phyloP scores from a whole-genome alignment of 2,113 vertebrate genomes.

The Bubo scandiacus region DNA sequence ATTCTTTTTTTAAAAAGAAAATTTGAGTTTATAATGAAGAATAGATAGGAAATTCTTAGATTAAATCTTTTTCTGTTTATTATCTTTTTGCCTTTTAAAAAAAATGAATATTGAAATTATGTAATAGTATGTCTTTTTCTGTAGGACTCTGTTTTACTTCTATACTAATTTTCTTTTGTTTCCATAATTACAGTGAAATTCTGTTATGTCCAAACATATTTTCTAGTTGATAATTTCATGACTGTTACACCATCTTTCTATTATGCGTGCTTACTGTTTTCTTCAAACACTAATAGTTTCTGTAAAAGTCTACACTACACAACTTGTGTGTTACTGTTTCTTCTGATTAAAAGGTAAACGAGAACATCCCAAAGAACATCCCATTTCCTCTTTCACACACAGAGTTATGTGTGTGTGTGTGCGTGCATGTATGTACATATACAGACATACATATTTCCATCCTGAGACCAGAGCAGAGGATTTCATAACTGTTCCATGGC shows the following conservation, averaged over 20 bases:
- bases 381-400: neutral
- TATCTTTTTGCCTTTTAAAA: neutral
- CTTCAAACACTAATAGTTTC: neutral
- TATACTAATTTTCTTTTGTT: neutral
- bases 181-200: neutral
- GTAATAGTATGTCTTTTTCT: neutral
- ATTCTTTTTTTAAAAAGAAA: neutral
- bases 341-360: neutral
- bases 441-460: neutral
- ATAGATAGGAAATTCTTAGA: neutral
- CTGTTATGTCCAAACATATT: neutral
- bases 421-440: neutral
- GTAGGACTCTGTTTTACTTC: neutral
- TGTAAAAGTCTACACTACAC: fast-evolving
- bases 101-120: neutral
- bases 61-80: neutral
- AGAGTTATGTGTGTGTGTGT: neutral
- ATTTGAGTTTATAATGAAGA: neutral
- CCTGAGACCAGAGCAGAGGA: neutral
- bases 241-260: neutral
- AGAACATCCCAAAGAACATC: neutral
- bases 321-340: neutral
- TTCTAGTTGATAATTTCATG: neutral
- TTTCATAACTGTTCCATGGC: neutral
- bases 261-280: neutral